These are phyloP conservation scores for Poeciliopsis infans DNA, from an alignment of 2,797 vertebrate species.

Conservation along the genomic window DNA sequence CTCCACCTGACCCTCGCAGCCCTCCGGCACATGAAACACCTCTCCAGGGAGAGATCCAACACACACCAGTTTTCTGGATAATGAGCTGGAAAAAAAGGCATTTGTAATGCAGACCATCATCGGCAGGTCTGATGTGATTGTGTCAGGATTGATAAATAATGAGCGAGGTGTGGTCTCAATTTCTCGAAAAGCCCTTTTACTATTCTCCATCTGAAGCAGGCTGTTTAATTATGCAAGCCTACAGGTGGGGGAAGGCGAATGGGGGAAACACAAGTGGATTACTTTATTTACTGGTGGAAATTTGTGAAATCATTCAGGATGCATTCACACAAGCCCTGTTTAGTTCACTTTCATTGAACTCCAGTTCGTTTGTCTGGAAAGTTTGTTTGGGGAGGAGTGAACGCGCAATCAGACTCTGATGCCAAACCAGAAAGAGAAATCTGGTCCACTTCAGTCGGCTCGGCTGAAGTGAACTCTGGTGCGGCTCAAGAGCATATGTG, in stretches of 20 bases:
- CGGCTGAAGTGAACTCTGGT: no score
- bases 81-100: constrained; percentile 65
- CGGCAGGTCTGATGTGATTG: constrained; percentile 22
- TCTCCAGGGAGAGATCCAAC: constrained; percentile 30
- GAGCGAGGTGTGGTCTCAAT: constrained; percentile 30
- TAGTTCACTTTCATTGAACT: no score
- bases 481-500: no score
- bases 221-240: constrained; percentile 50
- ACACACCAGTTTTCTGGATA: constrained; percentile 48
- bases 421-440: no score
- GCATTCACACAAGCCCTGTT: no score
- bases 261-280: not conserved
- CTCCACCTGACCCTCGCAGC: no score
- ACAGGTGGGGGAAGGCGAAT: constrained; percentile 2
- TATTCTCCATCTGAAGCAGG: not conserved
- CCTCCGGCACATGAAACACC: constrained; percentile 20
- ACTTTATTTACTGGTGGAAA: not conserved
- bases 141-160: constrained; percentile 49
- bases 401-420: no score
- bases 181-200: constrained; percentile 28
- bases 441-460: no score
- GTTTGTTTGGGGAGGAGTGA: no score
- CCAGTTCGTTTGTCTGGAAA: no score
- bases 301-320: not conserved
- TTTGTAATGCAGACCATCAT: constrained; percentile 47